These are phyloP conservation scores for Blennius ocellaris DNA, from an alignment of 2,113 vertebrate genomes.

Conservation along the genomic window DNA sequence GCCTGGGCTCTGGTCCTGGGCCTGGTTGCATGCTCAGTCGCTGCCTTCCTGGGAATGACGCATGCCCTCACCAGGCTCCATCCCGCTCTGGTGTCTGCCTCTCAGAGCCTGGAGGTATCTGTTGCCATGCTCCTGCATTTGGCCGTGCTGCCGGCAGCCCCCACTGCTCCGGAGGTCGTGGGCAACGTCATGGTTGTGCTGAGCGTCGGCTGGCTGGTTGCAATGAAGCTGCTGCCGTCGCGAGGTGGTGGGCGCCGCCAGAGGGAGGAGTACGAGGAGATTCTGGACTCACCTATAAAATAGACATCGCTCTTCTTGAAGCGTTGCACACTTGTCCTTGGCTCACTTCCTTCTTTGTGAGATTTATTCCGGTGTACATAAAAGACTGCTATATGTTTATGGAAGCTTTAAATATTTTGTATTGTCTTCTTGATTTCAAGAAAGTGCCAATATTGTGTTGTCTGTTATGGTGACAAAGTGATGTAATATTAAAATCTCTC, in stretches of 20 bases:
- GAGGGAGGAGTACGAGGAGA: slow-evolving; percentile 92
- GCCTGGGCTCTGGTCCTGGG: slow-evolving; percentile 88
- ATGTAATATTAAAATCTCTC: slow-evolving; percentile 77
- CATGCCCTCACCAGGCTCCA: slow-evolving; percentile 92
- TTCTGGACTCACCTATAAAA: slow-evolving; percentile 94
- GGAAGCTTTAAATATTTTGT: slow-evolving; percentile 74
- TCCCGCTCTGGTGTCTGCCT: slow-evolving; percentile 92
- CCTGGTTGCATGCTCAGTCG: slow-evolving; percentile 88
- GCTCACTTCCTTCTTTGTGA: slow-evolving; percentile 10
- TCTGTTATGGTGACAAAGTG: slow-evolving; percentile 71
- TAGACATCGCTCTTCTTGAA: slow-evolving; percentile 69
- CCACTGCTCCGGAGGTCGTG: slow-evolving; percentile 86
- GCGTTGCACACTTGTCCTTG: neutral
- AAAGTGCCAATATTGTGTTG: slow-evolving; percentile 74
- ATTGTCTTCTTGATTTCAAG: slow-evolving; percentile 61
- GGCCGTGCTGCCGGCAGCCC: slow-evolving; percentile 84
- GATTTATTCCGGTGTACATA: slow-evolving; percentile 43
- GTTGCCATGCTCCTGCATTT: slow-evolving; percentile 91
- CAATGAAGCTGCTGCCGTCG: slow-evolving; percentile 76
- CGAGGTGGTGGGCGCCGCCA: slow-evolving; percentile 83
- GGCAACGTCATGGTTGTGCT: slow-evolving; percentile 89
- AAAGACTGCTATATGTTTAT: slow-evolving; percentile 64
- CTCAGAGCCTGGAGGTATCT: slow-evolving; percentile 92
- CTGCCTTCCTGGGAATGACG: slow-evolving; percentile 93
- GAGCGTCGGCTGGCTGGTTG: slow-evolving; percentile 82